Evolutionary conservation across 2,888 invertebrate species (phyloP), one percentile per base, ranked within the genome.

Genomic region (Dendrolimus houi): DNA sequence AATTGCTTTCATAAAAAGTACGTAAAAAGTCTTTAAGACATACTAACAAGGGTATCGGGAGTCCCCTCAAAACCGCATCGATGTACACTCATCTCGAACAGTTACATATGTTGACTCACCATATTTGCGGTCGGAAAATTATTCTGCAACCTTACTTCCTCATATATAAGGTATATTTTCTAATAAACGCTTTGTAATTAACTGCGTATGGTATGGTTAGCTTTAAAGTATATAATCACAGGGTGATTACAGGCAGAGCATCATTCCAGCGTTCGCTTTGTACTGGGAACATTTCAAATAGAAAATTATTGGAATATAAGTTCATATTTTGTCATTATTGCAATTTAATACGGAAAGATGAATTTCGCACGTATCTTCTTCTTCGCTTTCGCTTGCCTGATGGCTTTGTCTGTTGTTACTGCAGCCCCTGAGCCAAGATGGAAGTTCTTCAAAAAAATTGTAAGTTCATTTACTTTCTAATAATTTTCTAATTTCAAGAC

Each of bases 381-480:
- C 52, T 68, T 75, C 17, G 56, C 73, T 10, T 60, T 74, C 53
- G 68, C 68, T 58, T 68, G 67, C 47, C 55, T 69, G 7, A 7
- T 74, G 55, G 62, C 67, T 12, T 12, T 75, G 29, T 54, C 61
- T 1, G 57, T 60, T 0, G 67, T 75, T 10, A 63, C 63, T 2
- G 75, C 68, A 8, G 70, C 71, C 1, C 79, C 79, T 2, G 71
- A 71, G 47, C 77, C 78, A 0, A 70, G 61, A 41, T 77, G 79
- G 79, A 77, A 79, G 61, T 63, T 69, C 0, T 76, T 75, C 52
- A 75, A 77, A 58, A 78, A 78, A 69, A 60, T 77, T 57, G 77
- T 77, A 67, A 52, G 63, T 67, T 54, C 52, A 53, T 55, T 14
- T 29, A 29, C 29, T 6, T 29, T 29, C 29, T 29, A 29, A 29